A percentile compares a stretch with the other conserved stretches of the same genome.
Evolutionary conservation across 2,888 invertebrate species (phyloP).

Genomic region (Ochlodes sylvanus): DNA sequence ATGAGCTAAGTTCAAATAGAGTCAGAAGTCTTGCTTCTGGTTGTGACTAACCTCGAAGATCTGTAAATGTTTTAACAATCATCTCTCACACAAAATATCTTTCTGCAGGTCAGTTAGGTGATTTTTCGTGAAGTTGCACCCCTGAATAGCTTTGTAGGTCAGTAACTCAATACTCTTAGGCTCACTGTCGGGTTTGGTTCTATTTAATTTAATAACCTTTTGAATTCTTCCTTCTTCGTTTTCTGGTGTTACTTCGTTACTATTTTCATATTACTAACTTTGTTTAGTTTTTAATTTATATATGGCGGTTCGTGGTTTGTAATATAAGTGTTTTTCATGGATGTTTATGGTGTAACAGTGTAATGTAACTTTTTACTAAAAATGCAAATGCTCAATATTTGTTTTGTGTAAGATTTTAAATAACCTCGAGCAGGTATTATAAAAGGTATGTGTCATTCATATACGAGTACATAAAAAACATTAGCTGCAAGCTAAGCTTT

Average conservation of each 20-base stretch:
- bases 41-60: neutral
- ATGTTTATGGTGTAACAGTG: neutral
- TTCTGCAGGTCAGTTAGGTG: constrained; percentile 79
- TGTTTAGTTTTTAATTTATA: neutral
- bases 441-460: too few relatives aligned
- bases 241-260: constrained; percentile 9
- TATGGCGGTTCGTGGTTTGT: neutral
- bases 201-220: constrained; percentile 40
- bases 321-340: neutral
- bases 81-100: constrained; percentile 53
- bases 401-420: too few relatives aligned
- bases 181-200: constrained; percentile 62
- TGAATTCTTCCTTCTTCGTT: constrained; percentile 26
- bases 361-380: neutral
- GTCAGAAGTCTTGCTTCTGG: neutral
- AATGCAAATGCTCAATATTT: too few relatives aligned
- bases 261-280: constrained; percentile 9
- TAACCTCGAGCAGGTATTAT: too few relatives aligned
- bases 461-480: too few relatives aligned
- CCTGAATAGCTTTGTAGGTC: constrained; percentile 81
- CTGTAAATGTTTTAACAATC: constrained; percentile 32
- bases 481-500: too few relatives aligned
- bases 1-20: neutral
- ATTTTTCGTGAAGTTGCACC: constrained; percentile 77
- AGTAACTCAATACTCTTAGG: constrained; percentile 80